phyloP scores from a whole-genome alignment of 2,113 vertebrate species.

The Poecile atricapillus region DNA sequence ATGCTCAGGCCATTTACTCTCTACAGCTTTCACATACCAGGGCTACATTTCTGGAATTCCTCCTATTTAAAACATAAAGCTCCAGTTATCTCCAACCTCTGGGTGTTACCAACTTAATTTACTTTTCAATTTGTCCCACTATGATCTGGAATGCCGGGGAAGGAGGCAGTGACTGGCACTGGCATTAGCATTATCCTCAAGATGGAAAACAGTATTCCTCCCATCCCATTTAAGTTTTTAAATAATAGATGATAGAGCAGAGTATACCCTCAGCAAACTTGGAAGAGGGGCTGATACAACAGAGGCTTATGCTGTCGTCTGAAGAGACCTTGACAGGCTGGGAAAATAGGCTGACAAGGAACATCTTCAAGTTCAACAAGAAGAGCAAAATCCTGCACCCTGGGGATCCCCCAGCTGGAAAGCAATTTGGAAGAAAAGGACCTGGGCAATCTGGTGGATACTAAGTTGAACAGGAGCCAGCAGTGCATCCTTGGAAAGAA shows the following conservation, averaged over 20 bases:
- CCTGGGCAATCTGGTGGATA: neutral
- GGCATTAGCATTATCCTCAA: neutral
- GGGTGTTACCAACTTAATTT: neutral
- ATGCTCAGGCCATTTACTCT: neutral
- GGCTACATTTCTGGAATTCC: slow-evolving; percentile 37
- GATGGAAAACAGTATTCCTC: neutral
- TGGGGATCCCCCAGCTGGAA: neutral
- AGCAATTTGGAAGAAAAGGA: neutral
- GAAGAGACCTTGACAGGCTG: neutral
- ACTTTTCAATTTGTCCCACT: neutral
- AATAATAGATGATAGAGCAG: neutral
- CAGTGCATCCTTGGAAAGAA: neutral
- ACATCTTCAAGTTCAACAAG: neutral
- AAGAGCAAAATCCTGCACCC: neutral
- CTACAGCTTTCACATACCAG: neutral
- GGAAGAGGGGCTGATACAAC: neutral
- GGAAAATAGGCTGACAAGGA: neutral
- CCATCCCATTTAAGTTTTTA: neutral
- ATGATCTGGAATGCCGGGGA: neutral
- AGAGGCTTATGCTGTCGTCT: neutral
- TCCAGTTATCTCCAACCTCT: neutral
- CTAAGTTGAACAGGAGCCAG: neutral
- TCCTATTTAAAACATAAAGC: neutral
- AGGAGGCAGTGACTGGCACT: neutral
- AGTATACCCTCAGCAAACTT: neutral